A percentile compares a stretch with the other conserved stretches of the same genome.
These are phyloP conservation scores for Cetoscarus ocellatus DNA, from an alignment of 2,797 vertebrate genomes.

Conservation along the genomic window DNA sequence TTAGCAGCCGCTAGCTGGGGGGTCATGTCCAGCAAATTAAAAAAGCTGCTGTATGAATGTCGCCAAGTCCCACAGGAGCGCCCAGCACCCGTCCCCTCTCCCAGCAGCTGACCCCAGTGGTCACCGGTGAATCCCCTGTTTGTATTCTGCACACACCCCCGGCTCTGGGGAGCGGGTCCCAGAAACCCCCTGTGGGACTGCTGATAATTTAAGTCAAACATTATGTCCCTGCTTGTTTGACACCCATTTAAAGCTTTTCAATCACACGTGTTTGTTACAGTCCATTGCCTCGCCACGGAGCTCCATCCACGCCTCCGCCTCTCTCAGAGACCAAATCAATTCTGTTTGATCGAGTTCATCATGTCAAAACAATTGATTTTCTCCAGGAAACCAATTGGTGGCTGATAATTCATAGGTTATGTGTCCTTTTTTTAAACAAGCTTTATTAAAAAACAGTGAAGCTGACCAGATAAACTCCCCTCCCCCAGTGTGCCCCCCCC, in stretches of 20 bases:
- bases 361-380: conserved; percentile 72
- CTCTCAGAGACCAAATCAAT: conserved; percentile 73
- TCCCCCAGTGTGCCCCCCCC: conserved; percentile 32
- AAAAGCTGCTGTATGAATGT: conserved; percentile 76
- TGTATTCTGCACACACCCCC: conserved; percentile 75
- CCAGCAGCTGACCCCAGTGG: conserved; percentile 73
- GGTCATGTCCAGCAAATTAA: conserved; percentile 76
- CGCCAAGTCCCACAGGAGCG: conserved; percentile 70
- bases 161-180: conserved; percentile 70
- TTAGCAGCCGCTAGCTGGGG: conserved; percentile 49
- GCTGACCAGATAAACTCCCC: conserved; percentile 44
- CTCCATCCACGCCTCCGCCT: conserved; percentile 59
- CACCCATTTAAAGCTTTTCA: conserved; percentile 83
- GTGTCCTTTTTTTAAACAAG: conserved; percentile 19
- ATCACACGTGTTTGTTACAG: conserved; percentile 79
- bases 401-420: conserved; percentile 39
- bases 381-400: conserved; percentile 37
- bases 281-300: conserved; percentile 58
- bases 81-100: conserved; percentile 46
- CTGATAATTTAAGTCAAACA: conserved; percentile 86
- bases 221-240: conserved; percentile 81
- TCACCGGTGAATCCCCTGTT: conserved; percentile 79
- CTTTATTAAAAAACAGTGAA: conserved; percentile 16
- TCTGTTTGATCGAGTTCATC: conserved; percentile 69
- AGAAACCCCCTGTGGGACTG: conserved; percentile 72